Base-by-base conservation (phyloP, 2,113 vertebrate genomes). In the Pelusios castaneus region DNA sequence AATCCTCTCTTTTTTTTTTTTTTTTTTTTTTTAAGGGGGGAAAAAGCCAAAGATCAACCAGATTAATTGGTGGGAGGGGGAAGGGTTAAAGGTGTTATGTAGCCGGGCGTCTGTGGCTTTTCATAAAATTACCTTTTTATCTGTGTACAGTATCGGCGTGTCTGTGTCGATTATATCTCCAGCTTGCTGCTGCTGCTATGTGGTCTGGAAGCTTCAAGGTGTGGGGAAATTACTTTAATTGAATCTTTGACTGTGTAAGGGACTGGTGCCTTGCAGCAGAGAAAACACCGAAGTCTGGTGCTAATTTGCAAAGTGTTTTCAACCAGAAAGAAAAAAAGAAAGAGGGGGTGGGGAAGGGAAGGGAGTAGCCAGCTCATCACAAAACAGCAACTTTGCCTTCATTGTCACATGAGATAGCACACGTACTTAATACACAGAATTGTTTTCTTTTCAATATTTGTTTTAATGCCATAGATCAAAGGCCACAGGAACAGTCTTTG, bases 31-130 rank as follows among this genome's bases (percentile, higher is more conserved):
- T n/a, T n/a, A n/a, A n/a, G n/a, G n/a, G 70, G 77, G 0, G 70
- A 47, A 96, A 94, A 98, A 98, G 97, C 98, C 98, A 98, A 98
- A 98, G 98, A 98, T 91, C 6, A 95, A 97, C 89, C 70, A 55
- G 93, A 89, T 95, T 89, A 92, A 89, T 93, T 45, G 96, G 86
- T 94, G 89, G 91, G n/a, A 80, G 89, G 94, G 79, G 56, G 54
- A 92, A 77, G 43, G 91, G 82, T 91, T 84, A 67, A 94, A 91
- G 63, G 73, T 81, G 58, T 94, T 89, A 17, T 9, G 75, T 95
- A 87, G 67, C 86, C 95, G 89, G 10, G 45, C 95, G 84, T 96
- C 84, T 97, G 92, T 97, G 96, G 96, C 79, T 93, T 91, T 97
- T 92, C 91, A 89, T 95, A 79, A 6, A 95, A 88, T 2, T 0